Percentiles rank a stretch among this genome's conserved stretches.
phyloP scores from a whole-genome alignment of 2,113 vertebrate species.

The Mus musculus region GRCm39 chr6:28067001-28067500 shows the following conservation, averaged over 20 bases:
- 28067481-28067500: not conserved
- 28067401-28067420: not conserved
- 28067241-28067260: not conserved
- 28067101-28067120: not conserved
- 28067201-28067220: not conserved
- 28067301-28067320: not conserved
- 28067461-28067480: not conserved
- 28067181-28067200: not conserved
- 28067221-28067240: not conserved
- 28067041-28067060: not conserved
- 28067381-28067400: not conserved
- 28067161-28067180: not conserved
- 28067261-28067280: not conserved
- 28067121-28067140: not conserved
- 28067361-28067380: not conserved
- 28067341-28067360: not conserved
- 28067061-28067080: not conserved
- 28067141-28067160: not conserved
- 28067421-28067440: not conserved
- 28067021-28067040: not conserved
- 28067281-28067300: not conserved
- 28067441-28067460: not conserved
- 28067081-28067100: not conserved
- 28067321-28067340: not conserved
- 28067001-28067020: not conserved